phyloP scores from a whole-genome alignment of 2,797 vertebrate species.

The Sorex maritimensis region DNA sequence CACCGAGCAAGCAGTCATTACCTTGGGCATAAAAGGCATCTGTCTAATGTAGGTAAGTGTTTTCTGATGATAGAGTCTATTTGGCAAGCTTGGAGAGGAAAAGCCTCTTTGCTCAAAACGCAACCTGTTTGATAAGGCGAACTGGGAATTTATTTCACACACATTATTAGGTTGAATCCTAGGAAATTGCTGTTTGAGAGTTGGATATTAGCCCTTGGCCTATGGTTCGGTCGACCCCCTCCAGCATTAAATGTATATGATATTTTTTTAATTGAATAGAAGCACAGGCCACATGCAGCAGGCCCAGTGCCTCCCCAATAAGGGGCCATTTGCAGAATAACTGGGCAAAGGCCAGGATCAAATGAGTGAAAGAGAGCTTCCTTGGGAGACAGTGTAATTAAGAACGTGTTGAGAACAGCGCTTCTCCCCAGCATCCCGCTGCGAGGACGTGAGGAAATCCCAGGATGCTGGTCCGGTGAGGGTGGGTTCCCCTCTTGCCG shows the following conservation, averaged over 20 bases:
- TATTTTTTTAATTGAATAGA: background rate
- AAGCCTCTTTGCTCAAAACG: conserved; percentile 14
- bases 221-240: background rate
- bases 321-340: conserved; percentile 45
- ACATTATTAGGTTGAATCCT: background rate
- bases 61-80: background rate
- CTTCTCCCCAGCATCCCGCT: background rate
- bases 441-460: background rate
- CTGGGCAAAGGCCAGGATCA: background rate
- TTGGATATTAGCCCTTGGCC: background rate
- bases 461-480: background rate
- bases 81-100: conserved; percentile 20
- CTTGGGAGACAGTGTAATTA: background rate
- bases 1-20: background rate
- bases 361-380: background rate
- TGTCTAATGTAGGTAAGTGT: conserved; percentile 5
- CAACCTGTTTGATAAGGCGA: conserved; percentile 9
- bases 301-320: background rate
- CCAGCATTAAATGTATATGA: background rate
- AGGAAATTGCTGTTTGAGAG: conserved; percentile 4
- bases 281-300: background rate
- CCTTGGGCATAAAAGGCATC: background rate
- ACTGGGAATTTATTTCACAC: background rate
- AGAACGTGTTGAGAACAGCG: background rate
- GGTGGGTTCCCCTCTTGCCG: no score